Percentiles rank a stretch among this genome's conserved stretches.
Evolutionary conservation across 2,888 invertebrate species (phyloP).

Genomic region (Platerodrilus igneus): DNA sequence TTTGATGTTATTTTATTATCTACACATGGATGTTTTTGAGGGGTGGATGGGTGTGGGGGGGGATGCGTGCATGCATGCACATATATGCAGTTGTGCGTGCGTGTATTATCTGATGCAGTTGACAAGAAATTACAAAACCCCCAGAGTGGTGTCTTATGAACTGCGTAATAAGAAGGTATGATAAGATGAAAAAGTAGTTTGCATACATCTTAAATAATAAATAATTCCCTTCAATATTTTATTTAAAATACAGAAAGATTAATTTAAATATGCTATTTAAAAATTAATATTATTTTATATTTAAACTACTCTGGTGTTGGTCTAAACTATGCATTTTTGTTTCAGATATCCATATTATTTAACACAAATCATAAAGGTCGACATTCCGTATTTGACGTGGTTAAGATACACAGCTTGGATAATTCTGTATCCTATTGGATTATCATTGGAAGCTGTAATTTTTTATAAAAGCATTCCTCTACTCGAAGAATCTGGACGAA

Average conservation of each 20-base stretch:
- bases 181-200: too few species aligned
- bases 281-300: background rate
- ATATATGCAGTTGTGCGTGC: too few species aligned
- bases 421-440: conserved; percentile 85
- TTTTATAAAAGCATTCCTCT: conserved; percentile 81
- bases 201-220: too few species aligned
- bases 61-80: too few species aligned
- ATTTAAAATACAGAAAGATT: background rate
- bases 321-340: conserved; percentile 22
- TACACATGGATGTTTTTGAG: too few species aligned
- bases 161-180: too few species aligned
- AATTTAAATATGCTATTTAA: background rate
- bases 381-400: conserved; percentile 79
- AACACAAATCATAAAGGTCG: conserved; percentile 68
- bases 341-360: conserved; percentile 91
- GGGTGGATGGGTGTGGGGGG: too few species aligned
- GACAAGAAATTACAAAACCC: too few species aligned
- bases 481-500: conserved; percentile 77
- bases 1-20: too few species aligned
- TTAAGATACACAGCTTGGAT: conserved; percentile 92
- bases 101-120: too few species aligned
- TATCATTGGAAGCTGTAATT: conserved; percentile 80
- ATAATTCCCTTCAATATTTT: too few species aligned
- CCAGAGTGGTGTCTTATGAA: too few species aligned
- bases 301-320: conserved; percentile 1